Conservation (phyloP, 2,797 vertebrate species). For the Cuniculus paca region DNA sequence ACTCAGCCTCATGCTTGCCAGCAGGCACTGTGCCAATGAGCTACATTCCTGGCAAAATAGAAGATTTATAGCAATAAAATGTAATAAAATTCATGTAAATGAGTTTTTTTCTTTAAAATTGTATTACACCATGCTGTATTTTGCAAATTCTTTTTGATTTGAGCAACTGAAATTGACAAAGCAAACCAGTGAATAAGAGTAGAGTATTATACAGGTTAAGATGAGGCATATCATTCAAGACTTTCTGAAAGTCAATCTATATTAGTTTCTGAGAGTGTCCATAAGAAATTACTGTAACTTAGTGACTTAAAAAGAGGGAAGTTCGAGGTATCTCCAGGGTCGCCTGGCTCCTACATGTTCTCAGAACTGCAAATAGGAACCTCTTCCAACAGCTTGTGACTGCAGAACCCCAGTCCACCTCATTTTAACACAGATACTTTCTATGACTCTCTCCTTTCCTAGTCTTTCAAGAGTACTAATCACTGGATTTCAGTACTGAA, state of each 20-base stretch:
- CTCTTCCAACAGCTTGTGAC: background rate
- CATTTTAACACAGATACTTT: background rate
- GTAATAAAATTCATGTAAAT: background rate
- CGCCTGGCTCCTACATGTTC: background rate
- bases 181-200: background rate
- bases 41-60: background rate
- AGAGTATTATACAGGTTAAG: background rate
- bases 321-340: background rate
- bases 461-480: background rate
- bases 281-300: background rate
- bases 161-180: background rate
- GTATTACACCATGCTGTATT: background rate
- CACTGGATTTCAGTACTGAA: background rate
- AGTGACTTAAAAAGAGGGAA: background rate
- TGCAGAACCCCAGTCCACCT: background rate
- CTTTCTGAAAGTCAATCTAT: background rate
- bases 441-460: background rate
- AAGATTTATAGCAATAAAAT: background rate
- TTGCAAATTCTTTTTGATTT: background rate
- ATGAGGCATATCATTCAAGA: background rate
- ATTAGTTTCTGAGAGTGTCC: background rate
- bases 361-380: background rate
- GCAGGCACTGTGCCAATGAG: background rate
- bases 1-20: background rate
- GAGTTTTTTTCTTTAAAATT: background rate